Evolutionary conservation across 2,797 vertebrate genomes (phyloP), one percentile per base, ranked within the genome.

Genomic region (Naso thynnoides): DNA sequence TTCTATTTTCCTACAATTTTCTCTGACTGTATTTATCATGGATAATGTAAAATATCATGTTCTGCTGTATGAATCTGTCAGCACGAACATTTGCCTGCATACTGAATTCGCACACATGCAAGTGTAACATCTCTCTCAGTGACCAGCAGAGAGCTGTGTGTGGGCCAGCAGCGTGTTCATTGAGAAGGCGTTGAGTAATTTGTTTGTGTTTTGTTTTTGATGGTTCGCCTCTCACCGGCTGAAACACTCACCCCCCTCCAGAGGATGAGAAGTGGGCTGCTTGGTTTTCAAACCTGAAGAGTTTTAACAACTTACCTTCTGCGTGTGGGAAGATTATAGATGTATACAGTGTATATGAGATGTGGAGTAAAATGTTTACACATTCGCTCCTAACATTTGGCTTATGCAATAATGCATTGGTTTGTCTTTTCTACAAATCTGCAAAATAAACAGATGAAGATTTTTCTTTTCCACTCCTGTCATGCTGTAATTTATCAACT

Each of bases 401-500:
- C 24, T 67, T 70, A 60, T 29, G 50, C 38, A 33, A 63, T 21
- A 50, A 54, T 27, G 4, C 15, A 42, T 6, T 14, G 14, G 6
- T 18, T 49, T 52, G 21, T 71, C 39, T 16, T 79, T 38, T 60
- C 21, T 27, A 42, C 18, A 45, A 47, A 38, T 75, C 36, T 72
- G 60, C 50, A 73, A 38, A 62, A 72, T 72, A 6, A 76, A 33
- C 3, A 78, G 23, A 78, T 70, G 66, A 73, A 39, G 59, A 60
- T 42, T 42, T 47, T 53, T 56, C 79, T 49, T 47, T 53, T 56
- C 79, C 45, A 24, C 14, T 19, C 21, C 36, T 56, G 16, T 68
- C 39, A n/a, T 38, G 23, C 24, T 9, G 24, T 36, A 55, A 3
- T 57, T 39, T n/a, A 56, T 62, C 21, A 50, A 50, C 55, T 18